A percentile compares a stretch with the other conserved stretches of the same genome.
Evolutionary conservation across 2,797 vertebrate species (phyloP).

Genomic region (Falco concolor): DNA sequence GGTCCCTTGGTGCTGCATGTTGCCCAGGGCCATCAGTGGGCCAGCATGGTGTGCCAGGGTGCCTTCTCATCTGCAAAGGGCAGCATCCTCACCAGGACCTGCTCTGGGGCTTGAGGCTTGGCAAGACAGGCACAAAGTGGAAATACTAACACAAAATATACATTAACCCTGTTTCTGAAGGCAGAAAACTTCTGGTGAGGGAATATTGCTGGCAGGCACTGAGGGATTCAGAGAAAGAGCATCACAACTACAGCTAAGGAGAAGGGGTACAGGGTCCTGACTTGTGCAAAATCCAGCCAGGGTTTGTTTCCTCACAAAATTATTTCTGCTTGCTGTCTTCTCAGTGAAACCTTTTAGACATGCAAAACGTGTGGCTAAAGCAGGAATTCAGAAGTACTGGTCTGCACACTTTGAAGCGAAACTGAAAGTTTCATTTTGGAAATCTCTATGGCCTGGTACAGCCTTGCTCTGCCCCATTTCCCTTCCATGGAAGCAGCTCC

Average conservation of each 20-base stretch:
- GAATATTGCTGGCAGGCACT: background rate
- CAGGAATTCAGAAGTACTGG: background rate
- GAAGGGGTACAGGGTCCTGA: background rate
- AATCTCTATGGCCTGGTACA: background rate
- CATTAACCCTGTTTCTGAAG: background rate
- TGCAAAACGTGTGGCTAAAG: conserved; percentile 17
- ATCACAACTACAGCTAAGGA: background rate
- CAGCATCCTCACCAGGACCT: background rate
- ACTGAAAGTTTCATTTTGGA: background rate
- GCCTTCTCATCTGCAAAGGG: background rate
- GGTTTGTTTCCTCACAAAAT: background rate
- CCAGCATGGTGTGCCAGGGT: fast-evolving
- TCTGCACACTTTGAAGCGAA: conserved; percentile 16
- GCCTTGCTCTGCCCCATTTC: background rate
- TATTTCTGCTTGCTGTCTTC: background rate
- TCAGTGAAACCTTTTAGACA: conserved; percentile 17
- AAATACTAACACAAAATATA: background rate
- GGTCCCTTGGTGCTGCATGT: fast-evolving
- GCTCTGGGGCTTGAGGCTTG: background rate
- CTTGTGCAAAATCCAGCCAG: background rate
- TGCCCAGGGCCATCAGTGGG: background rate
- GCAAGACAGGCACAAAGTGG: background rate
- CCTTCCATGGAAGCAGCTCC: background rate
- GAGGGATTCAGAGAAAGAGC: background rate
- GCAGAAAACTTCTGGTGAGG: background rate